Evolutionary conservation across 2,113 vertebrate species (phyloP).

Genomic region (Sturnus vulgaris): DNA sequence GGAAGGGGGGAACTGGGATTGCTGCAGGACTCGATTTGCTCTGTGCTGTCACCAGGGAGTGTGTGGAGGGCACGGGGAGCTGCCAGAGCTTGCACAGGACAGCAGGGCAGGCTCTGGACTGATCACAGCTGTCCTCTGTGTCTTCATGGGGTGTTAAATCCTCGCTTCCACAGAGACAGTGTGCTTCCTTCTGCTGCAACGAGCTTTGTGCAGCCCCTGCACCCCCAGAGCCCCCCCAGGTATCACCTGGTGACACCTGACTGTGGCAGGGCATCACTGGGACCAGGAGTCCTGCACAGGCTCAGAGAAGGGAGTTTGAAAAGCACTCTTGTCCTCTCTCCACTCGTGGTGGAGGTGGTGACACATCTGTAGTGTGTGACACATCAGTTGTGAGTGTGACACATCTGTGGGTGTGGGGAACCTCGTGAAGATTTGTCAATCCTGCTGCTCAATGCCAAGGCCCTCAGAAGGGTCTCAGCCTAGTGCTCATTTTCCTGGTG

Average conservation of each 20-base stretch:
- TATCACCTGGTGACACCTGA: rapidly evolving
- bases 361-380: too few species aligned
- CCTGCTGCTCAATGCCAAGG: background rate
- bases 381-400: background rate
- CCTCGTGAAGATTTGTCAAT: background rate
- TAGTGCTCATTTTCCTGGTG: background rate
- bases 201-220: rapidly evolving
- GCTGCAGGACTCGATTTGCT: rapidly evolving
- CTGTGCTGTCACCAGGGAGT: rapidly evolving
- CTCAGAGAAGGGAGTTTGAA: background rate
- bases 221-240: background rate
- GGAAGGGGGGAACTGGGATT: background rate
- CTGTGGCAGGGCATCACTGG: background rate
- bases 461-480: background rate
- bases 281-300: rapidly evolving
- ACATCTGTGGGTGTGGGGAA: background rate
- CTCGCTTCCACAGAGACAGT: rapidly evolving
- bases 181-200: background rate
- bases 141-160: rapidly evolving
- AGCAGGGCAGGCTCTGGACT: background rate
- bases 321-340: rapidly evolving
- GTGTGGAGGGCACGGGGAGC: rapidly evolving
- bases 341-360: background rate
- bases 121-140: background rate
- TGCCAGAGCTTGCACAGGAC: background rate